A percentile compares a stretch with the other conserved stretches of the same genome.
Evolutionary conservation across 1,140 invertebrate species (phyloP).

Genomic region (Hyphantria cunea): DNA sequence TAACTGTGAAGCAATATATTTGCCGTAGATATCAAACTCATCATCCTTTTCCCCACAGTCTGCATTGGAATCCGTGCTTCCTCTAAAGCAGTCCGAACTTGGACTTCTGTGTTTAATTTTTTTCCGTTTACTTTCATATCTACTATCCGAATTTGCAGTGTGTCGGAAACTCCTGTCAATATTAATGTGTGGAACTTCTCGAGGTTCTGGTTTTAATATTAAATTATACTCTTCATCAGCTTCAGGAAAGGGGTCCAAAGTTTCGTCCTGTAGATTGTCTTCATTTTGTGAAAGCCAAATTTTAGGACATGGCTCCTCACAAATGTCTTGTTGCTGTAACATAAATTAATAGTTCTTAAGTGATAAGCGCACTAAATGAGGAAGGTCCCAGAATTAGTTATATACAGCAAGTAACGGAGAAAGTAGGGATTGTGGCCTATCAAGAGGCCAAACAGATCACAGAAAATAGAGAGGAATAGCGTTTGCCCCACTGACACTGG

Average conservation of each 20-base stretch:
- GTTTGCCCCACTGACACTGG: too few relatives aligned
- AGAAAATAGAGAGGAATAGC: too few relatives aligned
- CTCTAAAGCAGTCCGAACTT: constrained; percentile 33
- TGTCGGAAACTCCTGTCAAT: background rate
- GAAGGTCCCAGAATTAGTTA: too few relatives aligned
- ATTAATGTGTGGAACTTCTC: constrained; percentile 19
- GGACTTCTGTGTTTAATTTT: constrained; percentile 43
- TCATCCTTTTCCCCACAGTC: constrained; percentile 44
- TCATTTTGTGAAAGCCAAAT: constrained; percentile 35
- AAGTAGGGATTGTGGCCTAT: too few relatives aligned
- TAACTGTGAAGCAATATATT: constrained; percentile 64
- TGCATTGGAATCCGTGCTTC: constrained; percentile 36
- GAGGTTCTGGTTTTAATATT: constrained; percentile 45
- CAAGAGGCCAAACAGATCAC: too few relatives aligned
- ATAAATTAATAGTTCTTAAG: background rate
- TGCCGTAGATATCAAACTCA: constrained; percentile 73
- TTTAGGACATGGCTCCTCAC: constrained; percentile 40
- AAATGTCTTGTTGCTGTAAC: constrained; percentile 20
- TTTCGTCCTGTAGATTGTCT: constrained; percentile 34
- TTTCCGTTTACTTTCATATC: constrained; percentile 34
- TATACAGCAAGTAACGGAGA: too few relatives aligned
- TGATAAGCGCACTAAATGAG: too few relatives aligned
- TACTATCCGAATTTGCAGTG: background rate
- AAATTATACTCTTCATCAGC: constrained; percentile 40
- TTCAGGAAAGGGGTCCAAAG: constrained; percentile 40